Base-by-base conservation (phyloP, 1,140 invertebrate genomes). In the Plectrocnemia conspersa region DNA sequence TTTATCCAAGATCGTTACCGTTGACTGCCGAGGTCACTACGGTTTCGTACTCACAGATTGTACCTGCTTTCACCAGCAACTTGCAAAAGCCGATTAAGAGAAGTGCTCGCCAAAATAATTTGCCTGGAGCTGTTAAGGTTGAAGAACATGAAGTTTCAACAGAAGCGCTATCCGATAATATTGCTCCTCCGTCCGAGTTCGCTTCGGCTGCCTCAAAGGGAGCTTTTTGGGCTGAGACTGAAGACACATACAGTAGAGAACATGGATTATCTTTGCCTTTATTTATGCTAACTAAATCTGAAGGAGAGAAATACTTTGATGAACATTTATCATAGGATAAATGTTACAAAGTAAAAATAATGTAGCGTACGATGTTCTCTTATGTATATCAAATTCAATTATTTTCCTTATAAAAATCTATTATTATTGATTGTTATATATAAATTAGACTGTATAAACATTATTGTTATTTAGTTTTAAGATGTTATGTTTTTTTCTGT, bases 241-340 rank as follows among this genome's bases (percentile, higher is more conserved):
- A 75, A 62, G 77, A 80, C 1, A 70, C 74, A 22, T 86, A 80
- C 58, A 82, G 83, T 58, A 79, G 79, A 49, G 61, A 70, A 13
- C 72, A 83, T 16, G 82, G 81, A 15, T 72, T 84, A 3, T 77
- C 77, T 11, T 67, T 87, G 29, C 84, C 84, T 0, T 77, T 75
- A 52, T 86, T 78, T 63, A 85, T 86, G 83, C 62, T 85, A 21
- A 70, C 76, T 27, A 79, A 76, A 63, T 83, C 82, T 21, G 80
- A 83, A 36, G 78, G 81, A 48, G 84, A 87, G 66, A 70, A 68
- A 54, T 76, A 79, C 40, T 85, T 86, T 62, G 83, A 86, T 61
- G 79, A 80, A 63, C n/a, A 21, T 22, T n/a, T 60, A 11, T 48
- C 58, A 35, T 21, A 36, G 2, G 52, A 41, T 7, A 54, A 48